A percentile compares a stretch with the other conserved stretches of the same genome.
phyloP scores from a whole-genome alignment of 2,113 vertebrate genomes.

The Columba livia region DNA sequence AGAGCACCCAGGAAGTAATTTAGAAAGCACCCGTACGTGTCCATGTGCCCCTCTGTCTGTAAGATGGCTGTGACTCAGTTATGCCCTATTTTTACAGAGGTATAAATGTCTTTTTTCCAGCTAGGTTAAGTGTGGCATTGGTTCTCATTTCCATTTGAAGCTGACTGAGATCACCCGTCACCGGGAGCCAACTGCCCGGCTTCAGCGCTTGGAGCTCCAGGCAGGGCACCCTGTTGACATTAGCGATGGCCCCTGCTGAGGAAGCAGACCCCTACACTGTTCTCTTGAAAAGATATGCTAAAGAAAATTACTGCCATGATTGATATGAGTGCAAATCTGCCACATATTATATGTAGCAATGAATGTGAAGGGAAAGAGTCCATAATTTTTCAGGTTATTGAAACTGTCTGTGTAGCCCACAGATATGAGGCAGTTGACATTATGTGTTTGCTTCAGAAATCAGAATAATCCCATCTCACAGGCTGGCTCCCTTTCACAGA shows the following conservation, averaged over 20 bases:
- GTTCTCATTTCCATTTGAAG: not conserved
- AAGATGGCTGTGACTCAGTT: not conserved
- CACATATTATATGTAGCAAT: not conserved
- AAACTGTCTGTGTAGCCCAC: not conserved
- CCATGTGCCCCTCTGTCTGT: fast-evolving
- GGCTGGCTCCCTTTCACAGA: not conserved
- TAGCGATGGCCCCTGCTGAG: not conserved
- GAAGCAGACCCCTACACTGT: not conserved
- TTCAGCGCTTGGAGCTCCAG: not conserved
- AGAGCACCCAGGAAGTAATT: not conserved
- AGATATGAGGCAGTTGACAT: not conserved
- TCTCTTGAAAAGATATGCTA: not conserved
- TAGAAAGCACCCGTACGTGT: fast-evolving
- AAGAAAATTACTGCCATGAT: not conserved
- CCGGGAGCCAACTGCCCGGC: fast-evolving
- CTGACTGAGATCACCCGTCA: not conserved
- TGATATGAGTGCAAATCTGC: not conserved
- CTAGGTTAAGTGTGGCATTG: not conserved
- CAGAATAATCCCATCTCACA: not conserved
- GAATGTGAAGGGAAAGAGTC: not conserved
- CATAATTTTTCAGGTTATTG: not conserved
- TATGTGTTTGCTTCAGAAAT: constrained; percentile 6
- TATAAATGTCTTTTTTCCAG: not conserved
- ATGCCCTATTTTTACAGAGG: not conserved
- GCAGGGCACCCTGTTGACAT: not conserved